Conservation (phyloP, 2,113 vertebrate genomes). For the Elephantulus edwardii region DNA sequence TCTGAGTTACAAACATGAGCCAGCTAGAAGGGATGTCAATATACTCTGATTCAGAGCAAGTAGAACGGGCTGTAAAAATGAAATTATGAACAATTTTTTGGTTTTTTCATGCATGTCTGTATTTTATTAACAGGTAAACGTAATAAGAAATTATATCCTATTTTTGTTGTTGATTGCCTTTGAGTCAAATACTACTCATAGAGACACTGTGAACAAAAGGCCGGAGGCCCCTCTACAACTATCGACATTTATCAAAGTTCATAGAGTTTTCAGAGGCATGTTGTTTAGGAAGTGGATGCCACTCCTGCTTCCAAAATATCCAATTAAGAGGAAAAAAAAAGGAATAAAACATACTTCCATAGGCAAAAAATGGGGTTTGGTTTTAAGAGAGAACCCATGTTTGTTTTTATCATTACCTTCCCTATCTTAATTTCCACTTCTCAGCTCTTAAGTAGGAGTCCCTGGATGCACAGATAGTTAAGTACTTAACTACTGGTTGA, state of each 20-base stretch:
- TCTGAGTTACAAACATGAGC: not conserved
- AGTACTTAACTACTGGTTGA: not conserved
- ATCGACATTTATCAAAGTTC: too few species aligned
- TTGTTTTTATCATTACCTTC: not conserved
- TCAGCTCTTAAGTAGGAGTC: not conserved
- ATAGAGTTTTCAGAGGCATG: too few species aligned
- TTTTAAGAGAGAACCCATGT: rapidly evolving
- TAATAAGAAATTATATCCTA: not conserved
- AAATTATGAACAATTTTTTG: not conserved
- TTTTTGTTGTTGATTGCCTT: too few species aligned
- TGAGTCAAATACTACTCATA: too few species aligned
- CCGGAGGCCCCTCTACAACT: too few species aligned
- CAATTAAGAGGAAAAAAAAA: constrained; percentile 9
- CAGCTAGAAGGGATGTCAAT: not conserved
- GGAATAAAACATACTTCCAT: not conserved
- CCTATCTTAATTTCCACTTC: not conserved
- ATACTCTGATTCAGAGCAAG: not conserved
- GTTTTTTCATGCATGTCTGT: not conserved
- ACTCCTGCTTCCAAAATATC: too few species aligned
- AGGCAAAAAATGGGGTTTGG: not conserved
- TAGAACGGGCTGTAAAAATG: not conserved
- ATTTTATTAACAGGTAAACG: not conserved
- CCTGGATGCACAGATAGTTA: not conserved
- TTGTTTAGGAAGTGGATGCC: too few species aligned
- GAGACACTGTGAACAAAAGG: too few species aligned